phyloP scores from a whole-genome alignment of 2,888 invertebrate species.

The Drosophila phalerata region DNA sequence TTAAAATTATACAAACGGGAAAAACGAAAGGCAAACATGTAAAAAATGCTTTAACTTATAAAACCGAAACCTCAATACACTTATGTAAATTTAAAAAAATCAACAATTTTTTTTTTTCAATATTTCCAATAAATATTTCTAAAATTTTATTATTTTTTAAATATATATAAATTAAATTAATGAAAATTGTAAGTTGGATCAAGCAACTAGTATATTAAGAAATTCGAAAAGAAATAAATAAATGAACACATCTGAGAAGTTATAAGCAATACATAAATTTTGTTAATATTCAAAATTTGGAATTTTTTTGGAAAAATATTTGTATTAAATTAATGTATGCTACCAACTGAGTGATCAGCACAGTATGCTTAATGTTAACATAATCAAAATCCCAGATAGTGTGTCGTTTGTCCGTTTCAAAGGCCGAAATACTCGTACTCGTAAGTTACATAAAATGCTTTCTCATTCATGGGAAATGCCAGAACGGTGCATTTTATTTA shows the following conservation, averaged over 20 bases:
- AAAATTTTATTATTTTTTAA: background rate
- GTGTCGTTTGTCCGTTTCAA: constrained; percentile 53
- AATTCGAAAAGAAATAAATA: no score
- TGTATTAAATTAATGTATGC: background rate
- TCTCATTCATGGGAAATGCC: constrained; percentile 71
- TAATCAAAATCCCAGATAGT: constrained; percentile 17
- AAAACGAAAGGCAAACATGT: constrained; percentile 9
- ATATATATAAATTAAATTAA: background rate
- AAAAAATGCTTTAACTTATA: background rate
- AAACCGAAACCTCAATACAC: constrained; percentile 25
- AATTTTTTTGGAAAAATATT: background rate
- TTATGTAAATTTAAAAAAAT: background rate
- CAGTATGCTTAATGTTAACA: background rate
- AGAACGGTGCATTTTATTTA: constrained; percentile 74
- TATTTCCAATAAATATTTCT: no score
- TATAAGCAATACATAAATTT: background rate
- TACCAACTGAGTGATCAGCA: background rate
- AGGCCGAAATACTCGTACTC: constrained; percentile 64
- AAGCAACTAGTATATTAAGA: no score
- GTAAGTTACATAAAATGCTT: constrained; percentile 72
- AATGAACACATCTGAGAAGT: no score
- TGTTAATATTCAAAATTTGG: background rate
- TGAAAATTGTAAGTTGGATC: background rate
- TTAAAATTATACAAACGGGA: constrained; percentile 48
- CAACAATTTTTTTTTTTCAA: no score